Base-by-base conservation (phyloP, 2,888 invertebrate genomes). In the Mystacides longicornis region DNA sequence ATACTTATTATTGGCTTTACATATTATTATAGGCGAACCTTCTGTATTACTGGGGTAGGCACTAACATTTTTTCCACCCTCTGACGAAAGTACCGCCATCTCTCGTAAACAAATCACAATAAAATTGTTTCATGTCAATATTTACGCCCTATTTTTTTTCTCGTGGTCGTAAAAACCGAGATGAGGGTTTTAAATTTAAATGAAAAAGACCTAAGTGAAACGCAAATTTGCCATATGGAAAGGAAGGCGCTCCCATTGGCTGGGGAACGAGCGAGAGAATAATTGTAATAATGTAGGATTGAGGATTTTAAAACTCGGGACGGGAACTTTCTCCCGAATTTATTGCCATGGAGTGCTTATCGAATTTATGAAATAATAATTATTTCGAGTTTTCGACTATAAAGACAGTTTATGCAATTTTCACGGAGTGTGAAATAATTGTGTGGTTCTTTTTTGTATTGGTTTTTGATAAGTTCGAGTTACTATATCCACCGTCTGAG, bases 111-210 rank as follows among this genome's bases (percentile, higher is more conserved):
- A 60, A 60, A 60, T 60, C 60, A 60, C 60, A 60, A 60, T 60
- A 60, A 60, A 60, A 60, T 56, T 58, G 57, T 58, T 56, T 54
- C 60, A 59, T 60, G 60, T 60, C 60, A 60, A 60, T 60, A 60
- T 60, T 60, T 60, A 60, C 60, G 60, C 60, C 56, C 58, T 50
- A 56, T 60, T 60, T 60, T 60, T 59, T 57, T 57, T 51, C 54
- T 52, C 54, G 54, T 54, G 58, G 52, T 60, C 60, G 60, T 60
- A 60, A 60, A 60, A 59, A 59, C 46, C 49, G 60, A 60, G 60
- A 60, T 59, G 60, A 60, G 60, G 60, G 60, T 60, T 59, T 56
- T 60, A 60, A 60, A 60, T 60, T 60, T 60, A 60, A 60, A 60
- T 60, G 60, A 60, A 60, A 60, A 60, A 60, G 60, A 60, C 60